Evolutionary conservation across 2,888 invertebrate genomes (phyloP).

Genomic region (Xanthorhoe designata): DNA sequence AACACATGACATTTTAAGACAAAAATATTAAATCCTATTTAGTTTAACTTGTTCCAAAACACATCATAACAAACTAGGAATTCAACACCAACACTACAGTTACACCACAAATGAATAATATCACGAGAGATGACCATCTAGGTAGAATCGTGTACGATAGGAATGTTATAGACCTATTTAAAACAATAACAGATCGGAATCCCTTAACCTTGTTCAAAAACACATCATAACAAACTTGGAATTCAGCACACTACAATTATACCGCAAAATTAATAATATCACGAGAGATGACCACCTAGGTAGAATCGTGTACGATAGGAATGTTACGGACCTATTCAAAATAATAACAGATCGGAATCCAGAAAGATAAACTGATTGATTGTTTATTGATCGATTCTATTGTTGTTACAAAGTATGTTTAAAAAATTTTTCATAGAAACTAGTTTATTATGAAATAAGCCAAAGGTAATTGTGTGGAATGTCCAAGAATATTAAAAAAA

Average conservation of each 20-base stretch:
- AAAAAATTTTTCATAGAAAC: no score
- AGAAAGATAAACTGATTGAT: neutral
- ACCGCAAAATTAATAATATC: neutral
- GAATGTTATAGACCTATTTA: constrained; percentile 3
- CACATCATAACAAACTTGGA: neutral
- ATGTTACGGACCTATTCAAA: constrained; percentile 4
- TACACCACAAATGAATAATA: neutral
- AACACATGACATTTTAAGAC: no score
- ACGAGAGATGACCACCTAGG: constrained; percentile 1
- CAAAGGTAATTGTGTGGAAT: no score
- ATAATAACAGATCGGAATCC: constrained; percentile 11
- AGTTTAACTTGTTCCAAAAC: no score
- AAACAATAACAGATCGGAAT: constrained; percentile 11
- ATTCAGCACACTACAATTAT: neutral
- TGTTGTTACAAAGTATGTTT: no score
- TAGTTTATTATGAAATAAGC: no score
- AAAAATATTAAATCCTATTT: no score
- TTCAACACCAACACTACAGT: neutral
- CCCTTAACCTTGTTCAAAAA: neutral
- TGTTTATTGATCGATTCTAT: neutral
- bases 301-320: neutral
- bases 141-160: neutral
- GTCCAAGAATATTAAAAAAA: no score
- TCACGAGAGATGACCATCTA: neutral
- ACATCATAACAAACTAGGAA: neutral